Evolutionary conservation across 37 sponge, comb jelly and placozoan genomes (phyloP).

Genomic region (Diacarnus erythraeanus): DNA sequence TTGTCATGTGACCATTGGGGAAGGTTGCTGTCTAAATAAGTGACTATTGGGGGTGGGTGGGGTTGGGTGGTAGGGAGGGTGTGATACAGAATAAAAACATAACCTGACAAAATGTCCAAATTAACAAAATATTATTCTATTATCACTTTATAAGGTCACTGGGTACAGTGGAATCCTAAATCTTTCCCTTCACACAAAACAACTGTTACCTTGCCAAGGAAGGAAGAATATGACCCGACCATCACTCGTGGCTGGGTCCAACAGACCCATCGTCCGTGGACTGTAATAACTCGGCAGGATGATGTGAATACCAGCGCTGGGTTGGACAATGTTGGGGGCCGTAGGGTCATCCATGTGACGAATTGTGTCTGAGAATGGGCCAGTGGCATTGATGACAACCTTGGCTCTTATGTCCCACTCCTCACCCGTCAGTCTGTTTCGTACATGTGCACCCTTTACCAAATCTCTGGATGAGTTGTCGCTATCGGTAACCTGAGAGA

Average conservation of each 20-base stretch:
- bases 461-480: slow-evolving; percentile 4
- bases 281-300: slow-evolving; percentile 95
- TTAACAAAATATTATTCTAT: too few relatives aligned
- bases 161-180: too few relatives aligned
- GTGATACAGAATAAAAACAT: neutral
- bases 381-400: slow-evolving; percentile 97
- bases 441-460: slow-evolving; percentile 81
- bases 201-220: slow-evolving; percentile 89
- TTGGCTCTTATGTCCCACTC: slow-evolving; percentile 92
- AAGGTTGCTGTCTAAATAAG: too few relatives aligned
- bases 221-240: slow-evolving; percentile 99
- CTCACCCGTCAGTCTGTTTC: slow-evolving; percentile 74
- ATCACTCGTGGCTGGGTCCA: slow-evolving; percentile 96
- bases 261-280: slow-evolving; percentile 92
- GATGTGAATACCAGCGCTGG: slow-evolving; percentile 92
- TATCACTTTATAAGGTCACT: neutral
- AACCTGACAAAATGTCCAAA: too few relatives aligned
- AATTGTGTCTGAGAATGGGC: slow-evolving; percentile 92
- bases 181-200: neutral
- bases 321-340: slow-evolving; percentile 72
- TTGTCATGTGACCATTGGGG: too few relatives aligned
- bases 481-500: neutral
- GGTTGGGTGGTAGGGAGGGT: neutral
- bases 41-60: neutral
- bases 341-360: slow-evolving; percentile 86